phyloP scores from a whole-genome alignment of 2,113 vertebrate genomes.

The Indicator indicator region DNA sequence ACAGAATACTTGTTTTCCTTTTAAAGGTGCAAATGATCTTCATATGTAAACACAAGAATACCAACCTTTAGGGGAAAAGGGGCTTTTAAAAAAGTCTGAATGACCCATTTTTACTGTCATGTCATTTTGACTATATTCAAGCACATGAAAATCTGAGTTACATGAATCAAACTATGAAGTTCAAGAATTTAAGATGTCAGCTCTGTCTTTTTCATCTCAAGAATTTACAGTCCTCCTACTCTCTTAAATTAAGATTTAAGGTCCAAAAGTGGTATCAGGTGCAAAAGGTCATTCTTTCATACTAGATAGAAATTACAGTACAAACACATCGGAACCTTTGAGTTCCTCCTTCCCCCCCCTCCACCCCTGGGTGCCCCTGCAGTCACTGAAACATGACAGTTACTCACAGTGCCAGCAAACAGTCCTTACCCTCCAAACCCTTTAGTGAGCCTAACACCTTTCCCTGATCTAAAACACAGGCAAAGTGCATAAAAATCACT shows the following conservation, averaged over 20 bases:
- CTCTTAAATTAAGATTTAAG: conserved; percentile 53
- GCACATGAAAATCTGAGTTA: conserved; percentile 55
- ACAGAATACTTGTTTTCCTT: conserved; percentile 82
- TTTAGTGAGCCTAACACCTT: neutral
- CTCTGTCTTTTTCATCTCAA: conserved; percentile 41
- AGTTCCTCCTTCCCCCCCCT: neutral
- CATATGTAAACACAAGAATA: conserved; percentile 83
- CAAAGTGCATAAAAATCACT: neutral
- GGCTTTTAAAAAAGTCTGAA: conserved; percentile 53
- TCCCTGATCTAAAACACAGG: conserved; percentile 7
- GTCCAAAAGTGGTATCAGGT: conserved; percentile 12
- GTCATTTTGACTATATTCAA: conserved; percentile 64
- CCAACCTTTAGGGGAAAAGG: conserved; percentile 43
- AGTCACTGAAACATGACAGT: neutral
- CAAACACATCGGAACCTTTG: neutral
- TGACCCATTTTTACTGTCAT: conserved; percentile 53
- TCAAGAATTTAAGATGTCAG: conserved; percentile 39
- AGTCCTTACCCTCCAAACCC: neutral
- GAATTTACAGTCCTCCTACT: conserved; percentile 19
- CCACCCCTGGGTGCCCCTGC: neutral
- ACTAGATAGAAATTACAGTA: conserved; percentile 22
- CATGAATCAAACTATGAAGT: conserved; percentile 47
- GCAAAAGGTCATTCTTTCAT: conserved; percentile 32
- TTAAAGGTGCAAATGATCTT: conserved; percentile 84
- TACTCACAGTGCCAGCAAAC: neutral